Conservation (phyloP, 2,888 invertebrate species). For the Pyrocoelia pectoralis region DNA sequence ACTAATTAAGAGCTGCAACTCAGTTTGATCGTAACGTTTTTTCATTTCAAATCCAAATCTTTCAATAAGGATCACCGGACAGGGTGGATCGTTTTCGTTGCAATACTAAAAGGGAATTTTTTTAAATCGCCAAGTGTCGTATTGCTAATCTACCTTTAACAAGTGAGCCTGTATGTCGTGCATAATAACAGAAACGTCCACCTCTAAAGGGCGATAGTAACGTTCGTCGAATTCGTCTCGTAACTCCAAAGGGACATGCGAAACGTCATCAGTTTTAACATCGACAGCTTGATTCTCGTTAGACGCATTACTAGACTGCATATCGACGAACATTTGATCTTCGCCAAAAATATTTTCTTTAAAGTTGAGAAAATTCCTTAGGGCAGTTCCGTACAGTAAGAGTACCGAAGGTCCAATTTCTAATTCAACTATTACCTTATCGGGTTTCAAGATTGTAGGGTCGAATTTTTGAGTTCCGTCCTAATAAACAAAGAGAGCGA, state of each 20-base stretch:
- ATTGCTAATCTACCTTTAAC: slow-evolving; percentile 67
- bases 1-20: slow-evolving; percentile 87
- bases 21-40: slow-evolving; percentile 90
- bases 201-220: slow-evolving; percentile 87
- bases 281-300: slow-evolving; percentile 56
- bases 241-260: slow-evolving; percentile 77
- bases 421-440: slow-evolving; percentile 89
- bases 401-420: slow-evolving; percentile 95
- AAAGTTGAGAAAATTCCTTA: slow-evolving; percentile 88
- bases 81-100: slow-evolving; percentile 87
- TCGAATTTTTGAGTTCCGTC: slow-evolving; percentile 82
- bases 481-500: too few relatives aligned
- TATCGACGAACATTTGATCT: slow-evolving; percentile 92
- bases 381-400: slow-evolving; percentile 89
- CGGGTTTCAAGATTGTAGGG: slow-evolving; percentile 83
- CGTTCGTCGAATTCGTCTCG: slow-evolving; percentile 85
- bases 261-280: slow-evolving; percentile 71
- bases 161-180: slow-evolving; percentile 96
- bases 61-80: slow-evolving; percentile 88
- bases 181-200: slow-evolving; percentile 90
- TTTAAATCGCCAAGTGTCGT: too few relatives aligned
- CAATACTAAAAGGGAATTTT: slow-evolving; percentile 70
- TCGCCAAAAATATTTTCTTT: slow-evolving; percentile 98
- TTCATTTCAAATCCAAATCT: slow-evolving; percentile 97
- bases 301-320: slow-evolving; percentile 71